phyloP scores from a whole-genome alignment of 2,113 vertebrate genomes.

The Azemiops feae region DNA sequence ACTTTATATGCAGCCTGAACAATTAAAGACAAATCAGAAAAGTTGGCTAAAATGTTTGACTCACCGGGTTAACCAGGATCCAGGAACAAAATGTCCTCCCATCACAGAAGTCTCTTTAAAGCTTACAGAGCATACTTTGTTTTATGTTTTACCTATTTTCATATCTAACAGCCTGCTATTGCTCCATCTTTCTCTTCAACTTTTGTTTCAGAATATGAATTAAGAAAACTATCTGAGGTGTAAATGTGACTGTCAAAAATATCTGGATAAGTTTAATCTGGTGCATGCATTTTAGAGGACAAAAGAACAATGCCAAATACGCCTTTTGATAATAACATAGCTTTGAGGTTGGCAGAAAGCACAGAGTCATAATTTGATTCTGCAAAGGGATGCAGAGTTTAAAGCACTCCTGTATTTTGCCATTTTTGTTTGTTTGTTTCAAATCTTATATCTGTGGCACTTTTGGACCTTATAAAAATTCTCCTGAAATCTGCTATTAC shows the following conservation, averaged over 20 bases:
- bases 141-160: slow-evolving; percentile 52
- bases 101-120: slow-evolving; percentile 42
- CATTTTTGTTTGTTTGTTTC: slow-evolving; percentile 17
- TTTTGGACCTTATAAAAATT: neutral
- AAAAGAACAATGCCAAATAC: slow-evolving; percentile 43
- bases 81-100: neutral
- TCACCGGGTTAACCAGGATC: neutral
- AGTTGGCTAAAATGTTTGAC: slow-evolving; percentile 32
- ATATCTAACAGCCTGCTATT: slow-evolving; percentile 45
- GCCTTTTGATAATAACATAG: slow-evolving; percentile 48
- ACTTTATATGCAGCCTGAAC: slow-evolving; percentile 10
- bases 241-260: slow-evolving; percentile 55
- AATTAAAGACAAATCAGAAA: slow-evolving; percentile 6
- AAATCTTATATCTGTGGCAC: neutral
- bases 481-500: neutral
- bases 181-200: slow-evolving; percentile 45
- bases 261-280: slow-evolving; percentile 49
- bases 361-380: slow-evolving; percentile 37
- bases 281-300: slow-evolving; percentile 28
- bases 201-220: slow-evolving; percentile 45
- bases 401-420: slow-evolving; percentile 18
- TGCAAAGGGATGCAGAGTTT: slow-evolving; percentile 27
- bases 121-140: slow-evolving; percentile 33
- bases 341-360: slow-evolving; percentile 40
- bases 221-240: slow-evolving; percentile 45